These are phyloP conservation scores for Acrobasis consociella DNA, from an alignment of 2,888 invertebrate species.

Conservation along the genomic window DNA sequence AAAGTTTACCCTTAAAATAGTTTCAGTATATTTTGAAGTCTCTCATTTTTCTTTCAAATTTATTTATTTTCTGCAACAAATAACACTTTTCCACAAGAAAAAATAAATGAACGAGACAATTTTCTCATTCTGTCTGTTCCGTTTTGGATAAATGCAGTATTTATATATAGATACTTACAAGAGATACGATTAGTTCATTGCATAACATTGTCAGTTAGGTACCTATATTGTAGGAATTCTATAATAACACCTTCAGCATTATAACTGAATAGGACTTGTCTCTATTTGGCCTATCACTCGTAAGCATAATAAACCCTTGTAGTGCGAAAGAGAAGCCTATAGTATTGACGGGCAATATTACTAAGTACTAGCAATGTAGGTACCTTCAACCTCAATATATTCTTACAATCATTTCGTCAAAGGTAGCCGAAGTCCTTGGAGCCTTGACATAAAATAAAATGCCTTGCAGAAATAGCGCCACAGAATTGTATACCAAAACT, in stretches of 20 bases:
- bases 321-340: background rate
- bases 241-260: background rate
- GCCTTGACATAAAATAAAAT: background rate
- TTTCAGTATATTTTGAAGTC: too few relatives aligned
- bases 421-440: conserved; percentile 14
- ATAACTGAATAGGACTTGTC: background rate
- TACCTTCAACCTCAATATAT: background rate
- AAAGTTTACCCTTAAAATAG: too few relatives aligned
- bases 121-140: too few relatives aligned
- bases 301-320: background rate
- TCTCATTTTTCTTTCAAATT: too few relatives aligned
- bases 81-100: too few relatives aligned
- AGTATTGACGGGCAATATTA: background rate
- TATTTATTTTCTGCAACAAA: too few relatives aligned
- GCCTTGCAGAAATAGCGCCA: background rate
- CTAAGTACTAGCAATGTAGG: background rate
- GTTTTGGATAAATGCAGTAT: too few relatives aligned
- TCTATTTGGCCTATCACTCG: background rate
- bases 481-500: background rate
- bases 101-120: too few relatives aligned
- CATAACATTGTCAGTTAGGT: too few relatives aligned
- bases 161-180: too few relatives aligned
- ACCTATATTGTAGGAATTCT: too few relatives aligned
- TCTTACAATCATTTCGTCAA: conserved; percentile 12
- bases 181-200: too few relatives aligned